Evolutionary conservation across 2,797 vertebrate species (phyloP), one percentile per base, ranked within the genome.

Genomic region (Falco naumanni): DNA sequence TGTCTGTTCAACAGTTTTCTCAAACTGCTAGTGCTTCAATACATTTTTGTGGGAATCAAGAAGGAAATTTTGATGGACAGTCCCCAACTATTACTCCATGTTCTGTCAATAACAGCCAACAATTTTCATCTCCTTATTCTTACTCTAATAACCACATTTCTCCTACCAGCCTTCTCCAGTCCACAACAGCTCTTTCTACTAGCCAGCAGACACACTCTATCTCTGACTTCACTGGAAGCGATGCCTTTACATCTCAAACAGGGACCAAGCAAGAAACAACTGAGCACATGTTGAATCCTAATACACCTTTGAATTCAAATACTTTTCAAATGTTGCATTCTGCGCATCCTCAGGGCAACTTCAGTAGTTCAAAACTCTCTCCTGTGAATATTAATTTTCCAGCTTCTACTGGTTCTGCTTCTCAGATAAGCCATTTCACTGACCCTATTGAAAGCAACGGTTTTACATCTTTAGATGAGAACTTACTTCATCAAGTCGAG

Each of bases 321-420:
- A 98, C 98, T 97, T 99, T 99, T 96, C 98, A 98, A 69, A 98
- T 98, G 90, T 97, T 99, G 87, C 98, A 98, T 96, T 97, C 98
- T 66, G 98, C 98, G 81, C 98, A 98, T 98, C 96, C 98, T 98
- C 99, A 98, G 97, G 98, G 98, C 97, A 98, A 97, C 98, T 99
- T 98, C 86, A 98, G 98, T 97, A 98, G 98, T 95, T 98, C 99
- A 33, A 99, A 99, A 96, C 98, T 99, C 93, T 99, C 99, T 97
- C 98, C 98, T 43, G 98, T 99, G 90, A 98, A 98, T 88, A 98
- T 99, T 97, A 98, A 95, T 97, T 99, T 99, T 94, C 98, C 98
- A 92, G 95, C 98, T 64, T 98, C 98, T 91, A 96, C 98, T 77
- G 97, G 98, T 95, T 98, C 99, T 92, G 98, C 98, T 95, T 98